Conservation (phyloP, 2,888 invertebrate genomes). For the Dugesia japonica region DNA sequence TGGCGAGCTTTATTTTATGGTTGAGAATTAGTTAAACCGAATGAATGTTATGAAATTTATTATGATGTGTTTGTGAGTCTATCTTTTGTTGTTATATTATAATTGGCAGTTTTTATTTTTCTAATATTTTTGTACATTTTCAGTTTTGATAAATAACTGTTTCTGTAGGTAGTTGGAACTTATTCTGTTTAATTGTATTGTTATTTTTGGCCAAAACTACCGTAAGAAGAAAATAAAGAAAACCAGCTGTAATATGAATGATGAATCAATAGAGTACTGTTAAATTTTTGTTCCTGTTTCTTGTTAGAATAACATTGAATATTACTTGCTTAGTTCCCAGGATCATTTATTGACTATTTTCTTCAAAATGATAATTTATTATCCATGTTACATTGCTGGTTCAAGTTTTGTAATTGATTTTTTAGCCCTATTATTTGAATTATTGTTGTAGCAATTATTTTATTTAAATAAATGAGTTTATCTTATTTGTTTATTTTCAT, state of each 20-base stretch:
- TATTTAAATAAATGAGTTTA: slow-evolving; percentile 20
- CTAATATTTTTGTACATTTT: slow-evolving; percentile 20
- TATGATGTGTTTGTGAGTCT: neutral
- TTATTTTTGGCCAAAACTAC: slow-evolving; percentile 11
- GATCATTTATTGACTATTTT: slow-evolving; percentile 7
- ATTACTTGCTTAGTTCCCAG: slow-evolving; percentile 8
- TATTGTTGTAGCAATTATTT: slow-evolving; percentile 20
- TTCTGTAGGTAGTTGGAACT: neutral
- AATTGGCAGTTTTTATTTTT: slow-evolving; percentile 12
- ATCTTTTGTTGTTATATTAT: neutral
- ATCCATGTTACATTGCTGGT: slow-evolving; percentile 15
- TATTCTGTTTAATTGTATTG: neutral
- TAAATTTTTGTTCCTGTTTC: slow-evolving; percentile 2
- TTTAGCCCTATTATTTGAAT: slow-evolving; percentile 20
- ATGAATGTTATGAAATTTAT: neutral
- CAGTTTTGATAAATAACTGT: slow-evolving; percentile 16
- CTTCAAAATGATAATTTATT: slow-evolving; percentile 13
- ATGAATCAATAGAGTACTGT: neutral
- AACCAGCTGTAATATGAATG: slow-evolving; percentile 9
- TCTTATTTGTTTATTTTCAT: neutral
- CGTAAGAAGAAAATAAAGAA: neutral
- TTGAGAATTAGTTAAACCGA: neutral
- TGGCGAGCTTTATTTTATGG: neutral
- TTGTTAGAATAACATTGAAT: neutral
- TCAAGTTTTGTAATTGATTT: slow-evolving; percentile 20